Conservation (phyloP, 2,888 invertebrate genomes). For the Sesia apiformis region DNA sequence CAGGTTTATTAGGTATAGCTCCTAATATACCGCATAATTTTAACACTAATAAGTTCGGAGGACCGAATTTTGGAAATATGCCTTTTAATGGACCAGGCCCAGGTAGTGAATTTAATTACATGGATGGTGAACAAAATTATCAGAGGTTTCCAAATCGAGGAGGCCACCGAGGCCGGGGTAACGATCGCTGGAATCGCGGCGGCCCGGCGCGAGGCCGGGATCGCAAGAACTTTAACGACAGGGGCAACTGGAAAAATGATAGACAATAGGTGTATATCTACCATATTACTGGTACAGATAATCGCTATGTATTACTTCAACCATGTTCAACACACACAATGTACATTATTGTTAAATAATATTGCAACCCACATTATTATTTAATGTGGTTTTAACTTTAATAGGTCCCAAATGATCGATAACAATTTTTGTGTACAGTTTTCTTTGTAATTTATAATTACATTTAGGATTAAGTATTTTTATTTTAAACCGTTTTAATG, state of each 20-base stretch:
- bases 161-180: constrained; percentile 57
- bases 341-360: too few relatives aligned
- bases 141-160: constrained; percentile 59
- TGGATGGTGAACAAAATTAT: constrained; percentile 58
- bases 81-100: constrained; percentile 58
- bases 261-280: constrained; percentile 53
- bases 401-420: too few relatives aligned
- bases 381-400: too few relatives aligned
- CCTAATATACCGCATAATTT: constrained; percentile 71
- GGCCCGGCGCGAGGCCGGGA: constrained; percentile 60
- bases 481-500: too few relatives aligned
- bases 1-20: constrained; percentile 74
- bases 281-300: too few relatives aligned
- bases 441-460: too few relatives aligned
- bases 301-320: too few relatives aligned
- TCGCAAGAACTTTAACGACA: constrained; percentile 64
- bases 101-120: constrained; percentile 57
- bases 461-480: too few relatives aligned
- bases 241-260: constrained; percentile 70
- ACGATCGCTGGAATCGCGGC: constrained; percentile 63
- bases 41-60: constrained; percentile 48
- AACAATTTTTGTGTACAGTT: too few relatives aligned
- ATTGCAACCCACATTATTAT: too few relatives aligned
- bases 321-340: too few relatives aligned
- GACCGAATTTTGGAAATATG: constrained; percentile 56